phyloP scores from a whole-genome alignment of 1,140 invertebrate genomes.

The Akabosia matsudoensis region DNA sequence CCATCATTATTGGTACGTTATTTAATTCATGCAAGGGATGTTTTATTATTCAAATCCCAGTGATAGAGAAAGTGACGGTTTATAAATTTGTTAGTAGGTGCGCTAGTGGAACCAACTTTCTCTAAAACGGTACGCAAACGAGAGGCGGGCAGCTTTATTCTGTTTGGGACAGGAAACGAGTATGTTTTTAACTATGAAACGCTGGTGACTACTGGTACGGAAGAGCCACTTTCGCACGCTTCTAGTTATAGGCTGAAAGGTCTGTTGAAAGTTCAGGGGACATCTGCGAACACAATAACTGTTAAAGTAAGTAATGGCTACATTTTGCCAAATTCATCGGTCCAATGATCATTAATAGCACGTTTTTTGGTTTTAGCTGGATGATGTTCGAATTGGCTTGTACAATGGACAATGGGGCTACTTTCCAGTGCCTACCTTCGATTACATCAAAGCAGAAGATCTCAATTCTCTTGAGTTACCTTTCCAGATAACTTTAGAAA shows the following conservation, averaged over 20 bases:
- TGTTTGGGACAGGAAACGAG: conserved; percentile 37
- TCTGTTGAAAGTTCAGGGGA: conserved; percentile 33
- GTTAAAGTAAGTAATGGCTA: conserved; percentile 31
- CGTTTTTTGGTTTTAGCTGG: conserved; percentile 34
- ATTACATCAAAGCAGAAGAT: conserved; percentile 11
- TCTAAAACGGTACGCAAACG: too few relatives aligned
- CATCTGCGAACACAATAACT: conserved; percentile 26
- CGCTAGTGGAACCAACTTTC: too few relatives aligned
- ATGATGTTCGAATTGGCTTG: conserved; percentile 37
- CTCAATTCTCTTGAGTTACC: conserved; percentile 34
- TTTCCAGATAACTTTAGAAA: conserved; percentile 38
- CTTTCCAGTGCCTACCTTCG: conserved; percentile 40
- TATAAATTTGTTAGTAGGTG: too few relatives aligned
- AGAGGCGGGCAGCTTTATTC: background rate
- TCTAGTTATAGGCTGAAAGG: conserved; percentile 43
- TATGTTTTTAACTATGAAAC: conserved; percentile 42
- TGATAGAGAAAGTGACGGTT: too few relatives aligned
- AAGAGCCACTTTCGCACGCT: conserved; percentile 35
- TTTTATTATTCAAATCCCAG: too few relatives aligned
- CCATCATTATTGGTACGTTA: too few relatives aligned
- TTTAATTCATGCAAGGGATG: too few relatives aligned
- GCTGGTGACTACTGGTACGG: conserved; percentile 41
- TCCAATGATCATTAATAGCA: background rate
- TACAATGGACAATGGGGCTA: conserved; percentile 46
- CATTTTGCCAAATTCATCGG: background rate